Base-by-base conservation (phyloP, 2,797 vertebrate species). In the Valencia hispanica region DNA sequence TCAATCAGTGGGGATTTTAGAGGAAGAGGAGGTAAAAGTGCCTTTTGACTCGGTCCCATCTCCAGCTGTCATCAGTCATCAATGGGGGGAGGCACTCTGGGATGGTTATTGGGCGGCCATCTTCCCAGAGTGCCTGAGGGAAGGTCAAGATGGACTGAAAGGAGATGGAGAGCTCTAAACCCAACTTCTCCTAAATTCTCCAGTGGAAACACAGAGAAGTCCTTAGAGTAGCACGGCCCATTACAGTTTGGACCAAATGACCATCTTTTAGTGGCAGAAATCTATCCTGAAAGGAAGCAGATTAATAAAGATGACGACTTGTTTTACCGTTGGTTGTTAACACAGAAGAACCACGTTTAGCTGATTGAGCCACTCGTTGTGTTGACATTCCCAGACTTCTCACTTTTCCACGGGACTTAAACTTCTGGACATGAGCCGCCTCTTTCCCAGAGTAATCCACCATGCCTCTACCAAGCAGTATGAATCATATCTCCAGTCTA, bases 21-120 rank as follows among this genome's bases (percentile, higher is more conserved):
- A 78, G 75, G 77, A 82, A 25, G 45, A 43, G 20, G 70, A 80
- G 68, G 79, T 57, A n/a, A 70, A 85, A 85, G 80, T 75, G 76
- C 59, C 55, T 80, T 47, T 77, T 68, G 57, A 48, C 50, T 55
- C 30, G 15, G 6, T 20, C 32, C 45, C 66, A 15, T 48, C 51
- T 73, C 41, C 57, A 27, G 65, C 50, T 73, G 70, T 61, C 78
- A 43, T 5, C 57, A 32, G 43, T 53, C 6, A n/a, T 72, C 80
- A 79, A 53, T 41, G 45, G 70, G 65, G 22, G 0, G 45, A n/a
- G 71, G 53, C 63, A 0, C 61, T 57, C 43, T 10, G 1, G 0
- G 6, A 53, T n/a, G 48, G 39, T 79, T 4, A 66, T n/a, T 65
- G 78, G 76, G 27, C 1, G 34, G 48, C 18, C 48, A 7, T 18